Conservation (phyloP, 2,888 invertebrate genomes). For the Dryocosmus kuriphilus region DNA sequence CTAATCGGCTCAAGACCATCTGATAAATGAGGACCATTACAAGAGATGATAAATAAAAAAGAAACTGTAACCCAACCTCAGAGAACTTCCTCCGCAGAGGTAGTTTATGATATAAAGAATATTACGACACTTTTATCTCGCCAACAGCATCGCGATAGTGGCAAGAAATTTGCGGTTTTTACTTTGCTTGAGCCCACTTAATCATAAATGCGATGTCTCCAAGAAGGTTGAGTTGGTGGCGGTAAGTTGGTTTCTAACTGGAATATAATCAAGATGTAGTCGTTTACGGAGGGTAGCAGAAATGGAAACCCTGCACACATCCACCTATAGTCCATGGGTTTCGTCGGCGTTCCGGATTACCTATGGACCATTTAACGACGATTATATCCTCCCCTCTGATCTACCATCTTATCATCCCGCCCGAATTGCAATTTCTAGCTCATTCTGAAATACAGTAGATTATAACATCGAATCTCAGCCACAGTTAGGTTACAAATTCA, state of each 20-base stretch:
- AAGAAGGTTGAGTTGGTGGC: slow-evolving; percentile 54
- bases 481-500: background rate
- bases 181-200: slow-evolving; percentile 51
- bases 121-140: slow-evolving; percentile 25
- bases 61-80: background rate
- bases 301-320: slow-evolving; percentile 56
- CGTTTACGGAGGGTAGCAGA: slow-evolving; percentile 51
- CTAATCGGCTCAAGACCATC: slow-evolving; percentile 8
- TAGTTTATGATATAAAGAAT: slow-evolving; percentile 11
- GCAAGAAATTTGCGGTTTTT: slow-evolving; percentile 41
- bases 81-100: background rate
- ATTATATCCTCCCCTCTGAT: slow-evolving; percentile 60
- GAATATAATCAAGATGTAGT: slow-evolving; percentile 69
- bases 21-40: background rate
- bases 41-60: background rate
- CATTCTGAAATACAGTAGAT: slow-evolving; percentile 35
- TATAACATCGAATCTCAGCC: slow-evolving; percentile 15
- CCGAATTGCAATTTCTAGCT: slow-evolving; percentile 27
- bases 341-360: slow-evolving; percentile 50
- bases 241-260: slow-evolving; percentile 63
- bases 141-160: background rate
- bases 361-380: slow-evolving; percentile 68
- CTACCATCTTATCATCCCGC: slow-evolving; percentile 42
- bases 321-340: slow-evolving; percentile 48
- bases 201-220: slow-evolving; percentile 63